Conservation (phyloP, 2,888 invertebrate species). For the Pseudococcus viburni region DNA sequence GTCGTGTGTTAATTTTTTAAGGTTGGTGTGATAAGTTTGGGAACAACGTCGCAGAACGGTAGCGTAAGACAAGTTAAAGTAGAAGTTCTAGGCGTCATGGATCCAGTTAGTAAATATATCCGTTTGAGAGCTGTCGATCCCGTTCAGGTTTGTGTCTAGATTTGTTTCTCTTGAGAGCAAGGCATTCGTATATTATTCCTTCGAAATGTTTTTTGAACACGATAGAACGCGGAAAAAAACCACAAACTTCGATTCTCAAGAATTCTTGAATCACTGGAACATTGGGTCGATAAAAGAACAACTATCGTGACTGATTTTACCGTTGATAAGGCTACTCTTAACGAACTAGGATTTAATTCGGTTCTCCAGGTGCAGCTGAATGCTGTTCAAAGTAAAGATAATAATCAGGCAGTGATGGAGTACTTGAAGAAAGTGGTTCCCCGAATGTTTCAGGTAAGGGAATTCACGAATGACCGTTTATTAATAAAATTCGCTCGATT, state of each 20-base stretch:
- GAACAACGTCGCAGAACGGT: constrained; percentile 86
- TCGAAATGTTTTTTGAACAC: neutral
- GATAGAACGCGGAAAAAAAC: constrained; percentile 80
- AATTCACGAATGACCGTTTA: neutral
- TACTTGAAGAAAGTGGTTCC: constrained; percentile 88
- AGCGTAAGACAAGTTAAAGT: constrained; percentile 84
- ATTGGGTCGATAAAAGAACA: constrained; percentile 86
- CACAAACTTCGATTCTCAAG: constrained; percentile 86
- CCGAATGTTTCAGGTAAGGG: constrained; percentile 81
- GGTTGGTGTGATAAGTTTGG: constrained; percentile 88
- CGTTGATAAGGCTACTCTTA: constrained; percentile 84
- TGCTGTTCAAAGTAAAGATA: constrained; percentile 72
- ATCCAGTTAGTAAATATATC: constrained; percentile 81
- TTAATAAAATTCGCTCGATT: neutral
- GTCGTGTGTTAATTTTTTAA: constrained; percentile 68
- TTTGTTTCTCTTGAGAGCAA: neutral
- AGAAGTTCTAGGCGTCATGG: constrained; percentile 87
- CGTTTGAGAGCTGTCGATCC: constrained; percentile 88
- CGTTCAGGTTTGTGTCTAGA: constrained; percentile 70
- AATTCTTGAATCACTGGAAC: constrained; percentile 83
- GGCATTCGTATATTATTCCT: neutral
- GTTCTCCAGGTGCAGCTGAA: constrained; percentile 77
- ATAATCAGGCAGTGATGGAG: constrained; percentile 86
- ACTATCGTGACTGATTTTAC: constrained; percentile 86
- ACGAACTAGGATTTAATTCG: constrained; percentile 84